Evolutionary conservation across 2,113 vertebrate genomes (phyloP), one percentile per base, ranked within the genome.

Genomic region (cat (Felis catus)): DNA sequence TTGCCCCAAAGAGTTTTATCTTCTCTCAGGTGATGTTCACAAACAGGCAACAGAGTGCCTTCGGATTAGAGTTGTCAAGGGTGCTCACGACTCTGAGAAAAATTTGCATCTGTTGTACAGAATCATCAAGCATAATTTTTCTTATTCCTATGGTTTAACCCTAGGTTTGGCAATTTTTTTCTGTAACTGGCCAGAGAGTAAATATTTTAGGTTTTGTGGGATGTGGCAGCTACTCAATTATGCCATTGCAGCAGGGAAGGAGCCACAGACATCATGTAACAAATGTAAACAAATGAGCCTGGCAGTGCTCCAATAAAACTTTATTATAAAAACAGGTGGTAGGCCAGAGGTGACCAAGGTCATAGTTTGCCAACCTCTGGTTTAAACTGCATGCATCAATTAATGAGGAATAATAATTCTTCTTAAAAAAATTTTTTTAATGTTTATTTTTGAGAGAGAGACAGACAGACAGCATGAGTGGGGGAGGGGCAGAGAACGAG

Each of bases 371-470:
- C 25, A 86, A 68, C 0, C 11, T 14, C 45, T 76, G n/a, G n/a
- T 61, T 86, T 94, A 95, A 94, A 92, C 9, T 31, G 89, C 15
- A 68, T 45, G 5, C 6, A 21, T 58, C 9, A 76, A 83, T 87
- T 96, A 90, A 74, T 84, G 79, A 88, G 21, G 80, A 87, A 23
- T 33, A 83, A 81, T 51, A 39, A 94, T 79, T 89, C 18, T 91
- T 94, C 45, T 45, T 45, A 9, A 45, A 45, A 45, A 45, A 9
- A 0, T 45, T 9, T 9, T 45, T 45, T 45, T 45, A 45, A 45
- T 45, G 45, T 45, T 45, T 45, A 45, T 45, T 45, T 45, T 45
- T 45, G 45, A 45, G 8, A 45, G 8, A 45, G 45, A 45, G 45
- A 45, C 1, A 45, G 8, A 45, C 45, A 45, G 45, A 45, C 45